Evolutionary conservation across 1,140 invertebrate genomes (phyloP).

Genomic region (Lordiphosa stackelbergi): DNA sequence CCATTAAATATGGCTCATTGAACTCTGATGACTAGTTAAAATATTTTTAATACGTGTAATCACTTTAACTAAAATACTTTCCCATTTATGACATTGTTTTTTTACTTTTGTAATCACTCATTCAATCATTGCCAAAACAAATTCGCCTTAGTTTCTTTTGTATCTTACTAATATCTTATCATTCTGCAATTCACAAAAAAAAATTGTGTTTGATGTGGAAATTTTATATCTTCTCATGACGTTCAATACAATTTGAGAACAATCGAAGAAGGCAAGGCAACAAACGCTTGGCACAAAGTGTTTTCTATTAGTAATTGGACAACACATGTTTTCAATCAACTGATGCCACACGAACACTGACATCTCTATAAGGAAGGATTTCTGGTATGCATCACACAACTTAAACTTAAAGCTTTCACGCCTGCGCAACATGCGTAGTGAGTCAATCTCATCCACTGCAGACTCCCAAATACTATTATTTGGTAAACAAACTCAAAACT

Average conservation of each 20-base stretch:
- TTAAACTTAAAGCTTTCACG: conserved; percentile 16
- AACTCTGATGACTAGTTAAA: neutral
- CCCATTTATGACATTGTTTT: conserved; percentile 15
- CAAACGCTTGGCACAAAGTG: too few species aligned
- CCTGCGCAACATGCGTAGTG: conserved; percentile 47
- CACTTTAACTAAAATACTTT: neutral
- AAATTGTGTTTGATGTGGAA: conserved; percentile 21
- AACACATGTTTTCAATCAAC: conserved; percentile 24
- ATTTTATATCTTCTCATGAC: neutral
- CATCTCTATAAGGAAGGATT: neutral
- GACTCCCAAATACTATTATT: conserved; percentile 19
- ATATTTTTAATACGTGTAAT: conserved; percentile 5
- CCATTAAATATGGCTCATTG: too few species aligned
- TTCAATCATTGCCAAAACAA: neutral
- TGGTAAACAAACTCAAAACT: conserved; percentile 30
- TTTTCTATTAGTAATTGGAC: conserved; percentile 33
- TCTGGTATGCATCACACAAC: neutral
- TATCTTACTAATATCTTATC: conserved; percentile 48
- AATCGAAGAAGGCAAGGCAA: neutral
- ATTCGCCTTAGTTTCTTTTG: neutral
- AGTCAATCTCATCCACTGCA: conserved; percentile 30
- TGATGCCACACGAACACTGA: too few species aligned
- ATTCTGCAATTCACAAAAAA: conserved; percentile 30
- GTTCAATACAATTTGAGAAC: conserved; percentile 2
- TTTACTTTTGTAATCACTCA: conserved; percentile 20